Conservation (phyloP, 1,140 invertebrate species). For the Drosophila jambulina region DNA sequence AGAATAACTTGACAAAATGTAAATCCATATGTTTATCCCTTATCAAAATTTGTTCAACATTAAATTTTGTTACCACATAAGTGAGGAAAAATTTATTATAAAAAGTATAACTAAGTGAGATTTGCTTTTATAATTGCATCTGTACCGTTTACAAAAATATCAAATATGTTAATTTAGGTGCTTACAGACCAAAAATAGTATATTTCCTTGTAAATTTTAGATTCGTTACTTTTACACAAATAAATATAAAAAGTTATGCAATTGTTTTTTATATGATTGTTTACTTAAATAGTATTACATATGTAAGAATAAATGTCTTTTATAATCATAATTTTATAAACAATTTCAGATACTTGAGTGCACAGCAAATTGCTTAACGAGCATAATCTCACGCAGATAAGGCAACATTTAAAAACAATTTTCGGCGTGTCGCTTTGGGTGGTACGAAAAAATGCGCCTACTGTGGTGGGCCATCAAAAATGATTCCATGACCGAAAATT, state of each 20-base stretch:
- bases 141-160: slow-evolving; percentile 50
- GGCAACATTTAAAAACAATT: slow-evolving; percentile 67
- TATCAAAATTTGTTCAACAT: background rate
- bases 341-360: slow-evolving; percentile 38
- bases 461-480: background rate
- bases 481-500: background rate
- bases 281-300: slow-evolving; percentile 70
- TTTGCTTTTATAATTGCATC: slow-evolving; percentile 36
- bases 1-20: background rate
- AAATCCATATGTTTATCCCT: background rate
- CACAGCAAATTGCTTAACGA: slow-evolving; percentile 66
- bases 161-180: slow-evolving; percentile 54
- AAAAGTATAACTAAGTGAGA: slow-evolving; percentile 70
- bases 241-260: slow-evolving; percentile 49
- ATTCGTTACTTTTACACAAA: slow-evolving; percentile 56
- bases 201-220: slow-evolving; percentile 49
- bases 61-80: slow-evolving; percentile 15
- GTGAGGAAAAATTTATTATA: slow-evolving; percentile 74
- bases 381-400: slow-evolving; percentile 67
- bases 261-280: slow-evolving; percentile 30
- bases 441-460: slow-evolving; percentile 2
- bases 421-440: slow-evolving; percentile 45
- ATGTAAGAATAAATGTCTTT: slow-evolving; percentile 65
- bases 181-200: slow-evolving; percentile 47
- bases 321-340: slow-evolving; percentile 27